Evolutionary conservation across 1,140 invertebrate species (phyloP).

Genomic region (Drosophila rhopaloa): DNA sequence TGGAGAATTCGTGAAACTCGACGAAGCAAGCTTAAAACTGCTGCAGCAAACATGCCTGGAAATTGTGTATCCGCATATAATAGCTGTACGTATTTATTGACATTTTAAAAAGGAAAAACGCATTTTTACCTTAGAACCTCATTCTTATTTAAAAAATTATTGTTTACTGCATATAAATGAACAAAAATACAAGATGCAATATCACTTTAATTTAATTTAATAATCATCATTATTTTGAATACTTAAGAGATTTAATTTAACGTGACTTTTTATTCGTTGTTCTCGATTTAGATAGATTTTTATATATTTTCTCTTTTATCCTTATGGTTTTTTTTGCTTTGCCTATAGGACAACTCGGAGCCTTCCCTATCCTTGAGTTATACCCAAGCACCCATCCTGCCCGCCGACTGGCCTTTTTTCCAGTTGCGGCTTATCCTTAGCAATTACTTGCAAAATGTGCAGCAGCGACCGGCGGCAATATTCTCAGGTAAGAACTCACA

Average conservation of each 20-base stretch:
- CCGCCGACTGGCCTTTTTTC: conserved; percentile 79
- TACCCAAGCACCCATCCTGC: conserved; percentile 66
- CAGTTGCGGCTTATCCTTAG: conserved; percentile 69
- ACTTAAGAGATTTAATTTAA: too few species aligned
- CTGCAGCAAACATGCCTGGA: conserved; percentile 65
- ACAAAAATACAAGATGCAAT: too few species aligned
- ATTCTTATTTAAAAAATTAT: too few species aligned
- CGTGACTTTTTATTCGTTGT: too few species aligned
- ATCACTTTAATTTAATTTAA: too few species aligned
- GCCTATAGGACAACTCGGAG: conserved; percentile 65
- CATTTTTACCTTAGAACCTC: too few species aligned
- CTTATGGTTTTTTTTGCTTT: neutral
- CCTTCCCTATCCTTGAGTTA: conserved; percentile 65
- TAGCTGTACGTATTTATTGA: conserved; percentile 57
- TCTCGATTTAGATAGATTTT: too few species aligned
- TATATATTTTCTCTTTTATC: neutral
- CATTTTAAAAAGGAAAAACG: too few species aligned
- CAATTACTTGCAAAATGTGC: conserved; percentile 77
- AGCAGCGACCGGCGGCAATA: conserved; percentile 55
- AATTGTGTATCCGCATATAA: conserved; percentile 71
- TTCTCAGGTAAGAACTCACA: conserved; percentile 60
- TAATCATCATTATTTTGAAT: too few species aligned
- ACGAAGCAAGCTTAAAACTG: conserved; percentile 50
- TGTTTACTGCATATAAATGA: too few species aligned
- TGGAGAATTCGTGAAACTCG: conserved; percentile 51